Evolutionary conservation across 1,140 invertebrate species (phyloP).

Genomic region (Aricia agestis): DNA sequence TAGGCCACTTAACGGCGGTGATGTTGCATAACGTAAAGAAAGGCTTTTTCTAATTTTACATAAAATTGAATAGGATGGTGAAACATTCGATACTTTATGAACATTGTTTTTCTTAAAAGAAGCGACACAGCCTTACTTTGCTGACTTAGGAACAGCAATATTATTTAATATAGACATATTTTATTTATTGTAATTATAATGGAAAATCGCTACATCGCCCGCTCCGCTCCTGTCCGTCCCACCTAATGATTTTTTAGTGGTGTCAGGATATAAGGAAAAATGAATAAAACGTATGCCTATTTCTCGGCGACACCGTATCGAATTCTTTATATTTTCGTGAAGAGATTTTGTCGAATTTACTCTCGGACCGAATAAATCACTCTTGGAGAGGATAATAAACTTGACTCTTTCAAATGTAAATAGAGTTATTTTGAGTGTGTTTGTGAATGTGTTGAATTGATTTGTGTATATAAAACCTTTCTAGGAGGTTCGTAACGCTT

Average conservation of each 20-base stretch:
- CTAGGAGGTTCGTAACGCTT: too few species aligned
- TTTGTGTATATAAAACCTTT: too few species aligned
- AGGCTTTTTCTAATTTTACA: too few species aligned
- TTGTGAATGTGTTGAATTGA: neutral
- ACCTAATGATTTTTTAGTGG: slow-evolving; percentile 38
- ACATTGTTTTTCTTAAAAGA: too few species aligned
- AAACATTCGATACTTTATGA: too few species aligned
- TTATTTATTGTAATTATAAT: too few species aligned
- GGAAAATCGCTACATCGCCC: neutral
- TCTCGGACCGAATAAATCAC: slow-evolving; percentile 28
- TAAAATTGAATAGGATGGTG: too few species aligned
- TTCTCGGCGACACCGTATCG: slow-evolving; percentile 31
- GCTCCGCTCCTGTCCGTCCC: slow-evolving; percentile 20
- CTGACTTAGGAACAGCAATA: too few species aligned
- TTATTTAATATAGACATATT: too few species aligned
- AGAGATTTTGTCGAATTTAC: slow-evolving; percentile 23
- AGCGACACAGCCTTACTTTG: too few species aligned
- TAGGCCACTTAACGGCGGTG: too few species aligned
- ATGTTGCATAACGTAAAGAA: too few species aligned
- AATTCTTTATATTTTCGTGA: slow-evolving; percentile 26
- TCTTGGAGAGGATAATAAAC: neutral
- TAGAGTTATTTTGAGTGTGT: neutral
- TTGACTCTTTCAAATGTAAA: neutral
- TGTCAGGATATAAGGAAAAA: slow-evolving; percentile 42
- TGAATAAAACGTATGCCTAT: slow-evolving; percentile 41